A percentile compares a stretch with the other conserved stretches of the same genome.
phyloP scores from a whole-genome alignment of 2,888 invertebrate species.

The Parnassius mnemosyne region DNA sequence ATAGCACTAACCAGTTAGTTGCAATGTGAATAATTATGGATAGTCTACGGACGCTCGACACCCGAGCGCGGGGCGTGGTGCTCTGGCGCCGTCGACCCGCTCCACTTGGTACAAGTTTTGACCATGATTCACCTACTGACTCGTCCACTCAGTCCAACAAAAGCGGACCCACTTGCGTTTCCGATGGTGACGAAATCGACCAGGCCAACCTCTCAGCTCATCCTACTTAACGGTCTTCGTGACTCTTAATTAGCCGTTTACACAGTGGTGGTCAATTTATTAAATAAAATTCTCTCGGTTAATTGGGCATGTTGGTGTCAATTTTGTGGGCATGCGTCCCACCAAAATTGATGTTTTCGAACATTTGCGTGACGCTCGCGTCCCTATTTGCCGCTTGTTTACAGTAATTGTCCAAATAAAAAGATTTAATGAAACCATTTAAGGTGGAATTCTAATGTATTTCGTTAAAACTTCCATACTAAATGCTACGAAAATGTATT shows the following conservation, averaged over 20 bases:
- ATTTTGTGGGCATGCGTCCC: constrained; percentile 3
- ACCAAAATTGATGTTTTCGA: constrained; percentile 44
- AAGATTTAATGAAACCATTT: background rate
- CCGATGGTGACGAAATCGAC: constrained; percentile 63
- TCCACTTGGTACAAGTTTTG: constrained; percentile 43
- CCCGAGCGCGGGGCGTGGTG: constrained; percentile 57
- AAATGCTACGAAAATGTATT: no score
- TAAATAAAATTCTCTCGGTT: constrained; percentile 65
- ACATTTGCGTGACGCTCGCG: constrained; percentile 33
- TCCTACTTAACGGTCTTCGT: constrained; percentile 69
- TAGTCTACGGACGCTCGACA: background rate
- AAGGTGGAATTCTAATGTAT: background rate
- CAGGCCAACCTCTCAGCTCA: constrained; percentile 44
- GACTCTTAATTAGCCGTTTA: constrained; percentile 64
- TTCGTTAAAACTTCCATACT: no score
- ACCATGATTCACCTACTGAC: constrained; percentile 53
- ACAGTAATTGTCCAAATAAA: background rate
- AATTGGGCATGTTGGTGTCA: constrained; percentile 62
- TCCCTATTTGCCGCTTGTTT: constrained; percentile 1
- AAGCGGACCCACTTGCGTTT: constrained; percentile 56
- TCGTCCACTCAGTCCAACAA: constrained; percentile 39
- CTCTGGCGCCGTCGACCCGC: constrained; percentile 58
- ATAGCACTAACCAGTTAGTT: constrained; percentile 1
- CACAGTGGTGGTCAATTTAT: constrained; percentile 67
- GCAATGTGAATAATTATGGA: background rate